Base-by-base conservation (phyloP, 2,888 invertebrate genomes). In the Strigamia transsilvanica region DNA sequence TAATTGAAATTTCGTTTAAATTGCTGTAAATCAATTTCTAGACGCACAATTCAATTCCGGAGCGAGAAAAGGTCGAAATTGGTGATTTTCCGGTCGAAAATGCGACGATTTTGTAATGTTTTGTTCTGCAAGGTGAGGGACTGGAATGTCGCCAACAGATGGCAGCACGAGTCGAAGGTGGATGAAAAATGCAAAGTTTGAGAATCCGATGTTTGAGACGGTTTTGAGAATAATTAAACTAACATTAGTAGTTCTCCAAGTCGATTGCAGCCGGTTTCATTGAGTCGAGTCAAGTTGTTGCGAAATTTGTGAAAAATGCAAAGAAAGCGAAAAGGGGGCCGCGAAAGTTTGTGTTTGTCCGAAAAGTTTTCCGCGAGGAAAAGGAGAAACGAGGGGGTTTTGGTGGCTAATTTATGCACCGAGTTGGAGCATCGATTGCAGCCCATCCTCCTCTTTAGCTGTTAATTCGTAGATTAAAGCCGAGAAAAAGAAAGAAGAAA, bases 361-460 rank as follows among this genome's bases (percentile, higher is more conserved):
- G 66, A 66, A 66, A 66, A 15, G 51, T 34, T 66, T 66, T 66
- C 27, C 27, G 66, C 66, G 27, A 66, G 27, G 66, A 66, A 66
- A 66, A 66, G 66, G 66, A 66, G 66, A 66, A 66, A 2, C 51
- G n/a, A 18, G n/a, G 18, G 66, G n/a, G 51, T 3, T 66, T 66
- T 27, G 66, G 27, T 15, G 27, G 12, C 18, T 66, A 66, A 66
- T 66, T 66, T 66, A 66, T 66, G 66, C 66, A 66, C 23, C 66
- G 66, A 66, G 66, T 66, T 51, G 51, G 66, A 66, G 66, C 66
- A 66, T 66, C 66, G 66, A 66, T 66, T 66, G 66, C 66, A 66
- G 66, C 66, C 66, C 66, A 66, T 66, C 66, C 66, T 66, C 66
- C 66, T 66, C 66, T 66, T 66, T 66, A 66, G 66, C 66, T 66